A percentile compares a stretch with the other conserved stretches of the same genome.
Conservation (phyloP, 1,140 invertebrate genomes). For the Solenopsis fugax region DNA sequence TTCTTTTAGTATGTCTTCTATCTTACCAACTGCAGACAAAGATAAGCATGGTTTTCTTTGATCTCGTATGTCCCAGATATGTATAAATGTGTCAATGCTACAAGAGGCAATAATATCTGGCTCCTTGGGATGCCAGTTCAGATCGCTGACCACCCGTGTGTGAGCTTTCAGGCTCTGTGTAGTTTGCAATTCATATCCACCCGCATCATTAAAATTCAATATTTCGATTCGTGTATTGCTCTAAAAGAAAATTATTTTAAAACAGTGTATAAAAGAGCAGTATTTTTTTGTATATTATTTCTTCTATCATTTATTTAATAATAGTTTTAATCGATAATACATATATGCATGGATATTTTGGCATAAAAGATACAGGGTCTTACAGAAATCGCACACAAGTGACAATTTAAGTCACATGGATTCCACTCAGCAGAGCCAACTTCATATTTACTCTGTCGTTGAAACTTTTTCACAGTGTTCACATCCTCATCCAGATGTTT, state of each 20-base stretch:
- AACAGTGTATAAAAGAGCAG: slow-evolving; percentile 42
- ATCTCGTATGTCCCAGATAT: slow-evolving; percentile 97
- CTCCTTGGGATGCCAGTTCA: slow-evolving; percentile 97
- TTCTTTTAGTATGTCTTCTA: not conserved
- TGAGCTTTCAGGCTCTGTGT: slow-evolving; percentile 93
- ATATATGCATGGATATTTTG: not conserved
- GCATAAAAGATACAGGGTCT: slow-evolving; percentile 81
- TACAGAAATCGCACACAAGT: slow-evolving; percentile 96
- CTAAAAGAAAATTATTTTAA: slow-evolving; percentile 85
- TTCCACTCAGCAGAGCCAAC: slow-evolving; percentile 97
- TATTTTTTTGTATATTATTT: not conserved
- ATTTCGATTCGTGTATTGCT: slow-evolving; percentile 95
- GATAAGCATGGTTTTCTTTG: slow-evolving; percentile 92
- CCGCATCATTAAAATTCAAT: slow-evolving; percentile 90
- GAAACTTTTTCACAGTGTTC: slow-evolving; percentile 92
- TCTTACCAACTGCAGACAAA: slow-evolving; percentile 92
- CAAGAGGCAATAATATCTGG: slow-evolving; percentile 96
- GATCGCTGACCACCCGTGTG: slow-evolving; percentile 95
- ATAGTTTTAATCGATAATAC: slow-evolving; percentile 33
- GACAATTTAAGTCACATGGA: slow-evolving; percentile 91
- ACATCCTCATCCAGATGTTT: slow-evolving; percentile 92
- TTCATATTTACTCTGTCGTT: slow-evolving; percentile 97
- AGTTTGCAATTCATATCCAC: slow-evolving; percentile 88
- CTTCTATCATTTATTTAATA: not conserved
- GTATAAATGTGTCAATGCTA: slow-evolving; percentile 97